phyloP scores from a whole-genome alignment of 2,113 vertebrate species.

The Mystacornis crossleyi region DNA sequence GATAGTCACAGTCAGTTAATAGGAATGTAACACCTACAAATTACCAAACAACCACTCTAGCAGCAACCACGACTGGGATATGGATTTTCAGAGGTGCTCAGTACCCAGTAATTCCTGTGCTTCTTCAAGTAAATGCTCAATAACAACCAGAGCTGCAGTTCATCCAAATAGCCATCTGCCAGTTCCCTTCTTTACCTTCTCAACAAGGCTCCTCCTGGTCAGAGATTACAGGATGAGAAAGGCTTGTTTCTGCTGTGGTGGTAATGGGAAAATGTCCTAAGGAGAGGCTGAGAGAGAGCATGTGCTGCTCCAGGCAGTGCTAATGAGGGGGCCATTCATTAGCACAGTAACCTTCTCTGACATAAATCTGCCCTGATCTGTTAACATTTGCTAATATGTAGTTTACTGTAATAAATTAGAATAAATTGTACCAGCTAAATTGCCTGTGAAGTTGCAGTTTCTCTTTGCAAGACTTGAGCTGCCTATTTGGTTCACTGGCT shows the following conservation, averaged over 20 bases:
- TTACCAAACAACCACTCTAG: neutral
- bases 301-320: conserved; percentile 23
- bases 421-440: conserved; percentile 33
- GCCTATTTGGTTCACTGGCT: neutral
- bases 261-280: conserved; percentile 5
- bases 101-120: neutral
- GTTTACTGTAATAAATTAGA: conserved; percentile 52
- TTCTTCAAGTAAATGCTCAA: neutral
- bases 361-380: conserved; percentile 46
- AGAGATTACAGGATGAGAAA: neutral
- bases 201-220: neutral
- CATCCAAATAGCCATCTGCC: neutral
- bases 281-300: neutral
- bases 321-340: conserved; percentile 23
- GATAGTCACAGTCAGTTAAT: neutral
- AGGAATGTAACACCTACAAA: neutral
- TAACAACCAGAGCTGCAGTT: neutral
- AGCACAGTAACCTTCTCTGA: conserved; percentile 21
- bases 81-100: neutral
- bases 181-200: neutral
- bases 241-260: neutral
- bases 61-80: neutral
- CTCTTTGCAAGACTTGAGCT: neutral
- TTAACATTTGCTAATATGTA: conserved; percentile 44
- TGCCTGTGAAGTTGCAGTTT: conserved; percentile 6